phyloP scores from a whole-genome alignment of 1,140 invertebrate genomes.

The Zaprionus ornatus region DNA sequence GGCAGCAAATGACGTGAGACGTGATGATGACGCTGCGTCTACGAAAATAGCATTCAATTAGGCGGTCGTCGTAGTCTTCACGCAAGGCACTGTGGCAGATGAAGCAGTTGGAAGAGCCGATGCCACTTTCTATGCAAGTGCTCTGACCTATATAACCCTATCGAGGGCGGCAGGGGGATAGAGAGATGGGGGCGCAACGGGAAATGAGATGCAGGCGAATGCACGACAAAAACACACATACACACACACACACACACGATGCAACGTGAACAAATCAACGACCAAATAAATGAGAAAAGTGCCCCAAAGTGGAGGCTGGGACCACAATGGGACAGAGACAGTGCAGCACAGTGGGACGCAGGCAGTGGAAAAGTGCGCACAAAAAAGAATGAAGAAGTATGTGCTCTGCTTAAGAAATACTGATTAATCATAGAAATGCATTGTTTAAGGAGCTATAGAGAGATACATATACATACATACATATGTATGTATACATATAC shows the following conservation, averaged over 20 bases:
- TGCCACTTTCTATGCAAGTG: slow-evolving; percentile 77
- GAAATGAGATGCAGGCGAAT: slow-evolving; percentile 60
- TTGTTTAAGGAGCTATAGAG: too few species aligned
- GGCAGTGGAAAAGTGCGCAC: neutral
- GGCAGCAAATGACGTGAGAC: slow-evolving; percentile 17
- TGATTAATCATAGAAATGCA: too few species aligned
- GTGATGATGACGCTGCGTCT: slow-evolving; percentile 65
- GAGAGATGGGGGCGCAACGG: neutral
- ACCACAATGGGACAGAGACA: neutral
- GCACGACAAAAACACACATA: slow-evolving; percentile 28
- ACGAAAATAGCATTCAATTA: slow-evolving; percentile 80
- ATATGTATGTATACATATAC: too few species aligned
- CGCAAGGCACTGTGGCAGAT: neutral
- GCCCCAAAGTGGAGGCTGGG: slow-evolving; percentile 37
- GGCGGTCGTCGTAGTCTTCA: slow-evolving; percentile 50
- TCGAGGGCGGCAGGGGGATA: neutral
- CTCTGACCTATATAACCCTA: slow-evolving; percentile 78
- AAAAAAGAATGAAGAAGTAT: too few species aligned
- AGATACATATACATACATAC: too few species aligned
- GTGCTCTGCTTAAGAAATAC: too few species aligned
- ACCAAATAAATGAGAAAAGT: slow-evolving; percentile 72
- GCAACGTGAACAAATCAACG: slow-evolving; percentile 65
- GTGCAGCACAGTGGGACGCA: neutral
- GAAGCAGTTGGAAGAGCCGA: slow-evolving; percentile 41
- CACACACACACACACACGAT: neutral